Evolutionary conservation across 1,140 invertebrate genomes (phyloP).

Genomic region (Ptiloglossa arizonensis): DNA sequence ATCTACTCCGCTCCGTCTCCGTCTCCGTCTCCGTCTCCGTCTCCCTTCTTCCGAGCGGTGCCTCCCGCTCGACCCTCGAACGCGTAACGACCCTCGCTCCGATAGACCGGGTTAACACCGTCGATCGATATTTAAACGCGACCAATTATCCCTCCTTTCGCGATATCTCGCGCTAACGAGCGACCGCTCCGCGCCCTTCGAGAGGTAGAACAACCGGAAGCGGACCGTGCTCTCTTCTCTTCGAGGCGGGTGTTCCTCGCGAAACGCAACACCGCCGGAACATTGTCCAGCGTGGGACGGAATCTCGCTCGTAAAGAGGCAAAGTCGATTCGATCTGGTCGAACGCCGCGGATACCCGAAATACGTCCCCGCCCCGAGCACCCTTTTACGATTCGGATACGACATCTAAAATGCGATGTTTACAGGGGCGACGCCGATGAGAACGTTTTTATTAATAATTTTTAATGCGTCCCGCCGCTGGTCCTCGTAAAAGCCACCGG

Average conservation of each 20-base stretch:
- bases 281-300: constrained; percentile 4
- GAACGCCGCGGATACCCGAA: constrained; percentile 21
- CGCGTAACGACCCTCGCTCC: constrained; percentile 25
- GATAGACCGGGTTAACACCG: constrained; percentile 8
- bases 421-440: constrained; percentile 63
- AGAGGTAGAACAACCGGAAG: not conserved
- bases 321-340: constrained; percentile 63
- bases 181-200: too few relatives aligned
- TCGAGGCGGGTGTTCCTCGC: not conserved
- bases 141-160: constrained; percentile 38
- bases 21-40: not conserved
- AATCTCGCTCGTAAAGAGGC: constrained; percentile 55
- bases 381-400: constrained; percentile 66
- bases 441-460: constrained; percentile 78
- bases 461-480: constrained; percentile 57
- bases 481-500: constrained; percentile 55
- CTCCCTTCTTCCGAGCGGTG: not conserved
- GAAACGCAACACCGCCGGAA: not conserved
- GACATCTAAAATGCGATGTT: constrained; percentile 65
- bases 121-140: constrained; percentile 71
- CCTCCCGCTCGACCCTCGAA: constrained; percentile 11
- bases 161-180: not conserved
- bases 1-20: constrained; percentile 32
- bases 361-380: not conserved
- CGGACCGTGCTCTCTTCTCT: too few relatives aligned